A percentile compares a stretch with the other conserved stretches of the same genome.
These are phyloP conservation scores for Saimiri boliviensis DNA, from an alignment of 2,113 vertebrate genomes.

Conservation along the genomic window DNA sequence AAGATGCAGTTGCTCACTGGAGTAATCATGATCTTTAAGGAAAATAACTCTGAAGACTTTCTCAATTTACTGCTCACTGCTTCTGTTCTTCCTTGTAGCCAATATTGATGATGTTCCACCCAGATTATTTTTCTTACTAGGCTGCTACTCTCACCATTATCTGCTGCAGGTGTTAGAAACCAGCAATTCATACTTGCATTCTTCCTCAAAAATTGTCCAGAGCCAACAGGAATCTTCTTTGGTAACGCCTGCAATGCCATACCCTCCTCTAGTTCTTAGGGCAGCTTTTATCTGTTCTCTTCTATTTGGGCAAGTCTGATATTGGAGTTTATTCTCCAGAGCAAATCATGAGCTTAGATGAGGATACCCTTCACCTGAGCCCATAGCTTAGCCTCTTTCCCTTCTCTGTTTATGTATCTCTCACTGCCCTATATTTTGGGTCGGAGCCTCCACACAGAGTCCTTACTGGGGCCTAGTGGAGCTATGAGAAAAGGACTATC, in stretches of 20 bases:
- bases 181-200: background rate
- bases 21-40: background rate
- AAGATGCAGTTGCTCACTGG: background rate
- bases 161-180: background rate
- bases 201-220: background rate
- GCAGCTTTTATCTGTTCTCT: background rate
- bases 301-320: background rate
- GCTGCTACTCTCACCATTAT: rapidly evolving
- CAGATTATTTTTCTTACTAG: background rate
- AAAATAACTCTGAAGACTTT: background rate
- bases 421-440: background rate
- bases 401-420: background rate
- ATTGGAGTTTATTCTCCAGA: background rate
- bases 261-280: rapidly evolving
- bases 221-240: background rate
- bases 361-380: background rate
- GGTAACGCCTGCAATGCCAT: rapidly evolving
- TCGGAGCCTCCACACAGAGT: no score
- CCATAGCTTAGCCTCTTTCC: background rate
- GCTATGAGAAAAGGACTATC: no score
- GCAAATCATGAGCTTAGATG: rapidly evolving
- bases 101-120: background rate
- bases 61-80: background rate
- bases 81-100: background rate
- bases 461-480: no score